These are phyloP conservation scores for Eumaeus atala DNA, from an alignment of 1,140 invertebrate species.

Conservation along the genomic window DNA sequence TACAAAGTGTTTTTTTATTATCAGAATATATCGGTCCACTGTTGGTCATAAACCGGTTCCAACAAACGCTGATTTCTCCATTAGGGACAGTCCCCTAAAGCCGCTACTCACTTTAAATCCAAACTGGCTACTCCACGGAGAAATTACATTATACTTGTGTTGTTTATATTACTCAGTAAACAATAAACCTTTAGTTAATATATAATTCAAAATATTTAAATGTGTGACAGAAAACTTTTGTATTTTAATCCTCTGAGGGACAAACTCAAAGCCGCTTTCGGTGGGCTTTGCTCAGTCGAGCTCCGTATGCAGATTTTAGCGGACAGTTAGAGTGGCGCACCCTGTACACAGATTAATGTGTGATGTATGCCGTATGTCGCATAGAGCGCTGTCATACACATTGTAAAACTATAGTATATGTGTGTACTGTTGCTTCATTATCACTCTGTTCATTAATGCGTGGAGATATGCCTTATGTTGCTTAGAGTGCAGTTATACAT, in stretches of 20 bases:
- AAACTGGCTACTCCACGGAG: too few species aligned
- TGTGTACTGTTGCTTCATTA: too few species aligned
- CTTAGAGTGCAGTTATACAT: too few species aligned
- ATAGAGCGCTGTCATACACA: not conserved
- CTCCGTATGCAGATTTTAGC: slow-evolving; percentile 43
- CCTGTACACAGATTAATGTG: slow-evolving; percentile 44
- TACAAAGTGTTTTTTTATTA: too few species aligned
- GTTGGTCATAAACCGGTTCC: too few species aligned
- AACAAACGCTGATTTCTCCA: too few species aligned
- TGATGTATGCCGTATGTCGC: slow-evolving; percentile 26
- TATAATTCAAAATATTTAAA: slow-evolving; percentile 2
- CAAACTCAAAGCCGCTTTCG: slow-evolving; percentile 55
- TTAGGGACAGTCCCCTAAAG: too few species aligned
- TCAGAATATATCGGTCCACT: too few species aligned
- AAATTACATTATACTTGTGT: slow-evolving; percentile 15
- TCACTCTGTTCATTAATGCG: too few species aligned
- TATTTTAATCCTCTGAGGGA: slow-evolving; percentile 47
- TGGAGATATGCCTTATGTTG: not conserved
- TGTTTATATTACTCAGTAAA: slow-evolving; percentile 11
- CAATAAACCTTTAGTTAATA: not conserved
- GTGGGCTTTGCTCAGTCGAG: slow-evolving; percentile 43
- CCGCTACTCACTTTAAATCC: too few species aligned
- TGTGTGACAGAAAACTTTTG: slow-evolving; percentile 36
- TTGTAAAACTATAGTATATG: not conserved
- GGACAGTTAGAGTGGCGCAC: slow-evolving; percentile 31